Evolutionary conservation across 2,113 vertebrate genomes (phyloP).

Genomic region (Corapipo altera): DNA sequence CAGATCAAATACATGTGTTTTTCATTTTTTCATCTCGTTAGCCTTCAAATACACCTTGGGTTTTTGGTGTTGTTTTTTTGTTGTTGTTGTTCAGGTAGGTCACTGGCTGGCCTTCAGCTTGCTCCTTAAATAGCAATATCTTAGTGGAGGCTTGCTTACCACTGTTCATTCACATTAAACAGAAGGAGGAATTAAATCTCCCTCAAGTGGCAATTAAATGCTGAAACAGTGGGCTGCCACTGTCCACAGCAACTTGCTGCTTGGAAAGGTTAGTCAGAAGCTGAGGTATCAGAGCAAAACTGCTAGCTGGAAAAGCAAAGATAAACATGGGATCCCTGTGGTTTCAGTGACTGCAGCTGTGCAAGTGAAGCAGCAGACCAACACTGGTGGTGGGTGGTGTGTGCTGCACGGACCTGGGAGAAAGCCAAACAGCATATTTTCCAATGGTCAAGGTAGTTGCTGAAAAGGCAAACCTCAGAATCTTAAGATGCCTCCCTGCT

Average conservation of each 20-base stretch:
- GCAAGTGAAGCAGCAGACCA: not conserved
- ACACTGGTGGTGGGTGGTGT: fast-evolving
- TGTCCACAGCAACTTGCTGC: not conserved
- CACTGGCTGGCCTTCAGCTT: not conserved
- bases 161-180: not conserved
- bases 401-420: not conserved
- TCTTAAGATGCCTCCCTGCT: not conserved
- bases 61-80: not conserved
- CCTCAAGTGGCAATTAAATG: constrained; percentile 17
- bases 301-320: not conserved
- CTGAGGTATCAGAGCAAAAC: not conserved
- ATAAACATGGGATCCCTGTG: fast-evolving
- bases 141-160: not conserved
- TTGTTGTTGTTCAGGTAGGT: not conserved
- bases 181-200: not conserved
- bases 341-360: not conserved
- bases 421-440: not conserved
- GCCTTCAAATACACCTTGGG: not conserved
- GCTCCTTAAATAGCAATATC: not conserved
- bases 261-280: not conserved
- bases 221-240: not conserved
- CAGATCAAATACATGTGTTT: not conserved
- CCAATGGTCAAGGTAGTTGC: not conserved
- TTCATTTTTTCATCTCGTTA: not conserved
- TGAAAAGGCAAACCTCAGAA: not conserved